Evolutionary conservation across 2,888 invertebrate species (phyloP), one percentile per base, ranked within the genome.

Genomic region (Physocephala rufipes): DNA sequence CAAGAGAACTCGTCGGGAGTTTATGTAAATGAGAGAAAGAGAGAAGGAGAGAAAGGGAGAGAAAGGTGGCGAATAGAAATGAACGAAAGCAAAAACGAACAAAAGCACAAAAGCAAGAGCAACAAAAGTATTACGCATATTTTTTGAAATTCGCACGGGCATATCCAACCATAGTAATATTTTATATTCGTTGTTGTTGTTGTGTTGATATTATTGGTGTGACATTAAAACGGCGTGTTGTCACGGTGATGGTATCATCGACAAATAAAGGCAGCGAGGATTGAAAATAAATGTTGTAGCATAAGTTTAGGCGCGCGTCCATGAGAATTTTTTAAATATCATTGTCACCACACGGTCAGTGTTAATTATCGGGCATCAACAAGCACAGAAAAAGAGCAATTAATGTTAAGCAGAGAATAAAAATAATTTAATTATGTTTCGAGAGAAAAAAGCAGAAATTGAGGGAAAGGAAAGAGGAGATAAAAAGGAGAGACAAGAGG

Each of bases 31-130:
- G 72, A 59, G 7, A 66, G n/a, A n/a, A 58, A 1, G 15, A 43
- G 36, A 61, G 72, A 24, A 51, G 16, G 49, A 45, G 49, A 62
- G 58, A 72, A 24, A 72, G 15, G 55, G 43, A n/a, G 26, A 26
- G 26, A 16, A 70, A 59, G 70, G 71, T 26, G 65, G 63, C 59
- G 43, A 76, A 66, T 65, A 71, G 15, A 74, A 67, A 65, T 73
- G 62, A 58, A 70, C 67, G 71, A 72, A 67, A 70, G 59, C 49
- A 64, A 73, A 65, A 59, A 71, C 51, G 73, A 61, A 49, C 47
- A 71, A 30, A 16, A 16, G 16, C 63, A 24, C 49, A 49, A 49
- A 49, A 49, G 19, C 19, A 12, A 55, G 13, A 55, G 2, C 2
- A 13, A 21, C 19, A n/a, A 55, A 55, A 55, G 12, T n/a, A n/a